Percentiles rank a stretch among this genome's conserved stretches.
These are phyloP conservation scores for Parnassius smintheus DNA, from an alignment of 2,888 invertebrate species.

Conservation along the genomic window DNA sequence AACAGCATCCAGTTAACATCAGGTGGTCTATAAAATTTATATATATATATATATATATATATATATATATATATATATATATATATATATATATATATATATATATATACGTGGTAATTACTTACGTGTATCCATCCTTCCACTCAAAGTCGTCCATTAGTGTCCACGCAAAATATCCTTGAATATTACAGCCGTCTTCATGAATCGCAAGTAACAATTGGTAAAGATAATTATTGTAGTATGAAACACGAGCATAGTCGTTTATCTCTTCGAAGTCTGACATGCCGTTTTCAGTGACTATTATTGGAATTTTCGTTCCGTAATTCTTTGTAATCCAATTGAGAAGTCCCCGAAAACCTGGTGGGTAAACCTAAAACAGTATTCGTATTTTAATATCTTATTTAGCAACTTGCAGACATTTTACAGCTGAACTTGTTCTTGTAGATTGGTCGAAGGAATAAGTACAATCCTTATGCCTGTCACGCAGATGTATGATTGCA, in stretches of 20 bases:
- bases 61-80: too few species aligned
- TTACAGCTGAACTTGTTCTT: too few species aligned
- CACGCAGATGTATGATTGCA: too few species aligned
- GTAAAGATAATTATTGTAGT: conserved; percentile 71
- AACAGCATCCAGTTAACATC: too few species aligned
- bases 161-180: conserved; percentile 82
- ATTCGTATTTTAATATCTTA: neutral
- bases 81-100: too few species aligned
- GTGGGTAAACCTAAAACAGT: conserved; percentile 73
- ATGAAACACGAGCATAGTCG: conserved; percentile 73
- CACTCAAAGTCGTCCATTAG: conserved; percentile 84
- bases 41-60: too few species aligned
- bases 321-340: conserved; percentile 83
- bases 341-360: conserved; percentile 82
- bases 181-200: conserved; percentile 66
- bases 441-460: too few species aligned
- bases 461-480: too few species aligned
- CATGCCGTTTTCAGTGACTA: conserved; percentile 82
- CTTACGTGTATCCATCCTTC: conserved; percentile 72
- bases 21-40: too few species aligned
- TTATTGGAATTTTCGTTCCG: conserved; percentile 76
- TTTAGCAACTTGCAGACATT: too few species aligned
- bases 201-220: conserved; percentile 62
- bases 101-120: conserved; percentile 9
- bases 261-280: conserved; percentile 69